These are phyloP conservation scores for Rhodeus uyekii DNA, from an alignment of 2,797 vertebrate genomes.

Conservation along the genomic window DNA sequence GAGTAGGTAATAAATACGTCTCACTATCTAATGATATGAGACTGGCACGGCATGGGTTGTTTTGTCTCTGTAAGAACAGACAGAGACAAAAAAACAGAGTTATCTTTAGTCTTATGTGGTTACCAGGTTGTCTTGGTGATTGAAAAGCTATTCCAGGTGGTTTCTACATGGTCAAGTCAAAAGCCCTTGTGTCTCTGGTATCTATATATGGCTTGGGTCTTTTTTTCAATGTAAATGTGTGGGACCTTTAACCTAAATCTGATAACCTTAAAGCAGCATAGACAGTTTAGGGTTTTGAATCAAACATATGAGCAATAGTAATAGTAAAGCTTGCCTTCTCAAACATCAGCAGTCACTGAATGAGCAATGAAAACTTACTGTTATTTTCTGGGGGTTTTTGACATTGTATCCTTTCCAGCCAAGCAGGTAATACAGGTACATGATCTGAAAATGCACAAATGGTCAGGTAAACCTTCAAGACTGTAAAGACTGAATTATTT, in stretches of 20 bases:
- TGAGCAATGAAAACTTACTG: slow-evolving; percentile 60
- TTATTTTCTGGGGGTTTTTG: slow-evolving; percentile 78
- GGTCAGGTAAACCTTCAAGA: background rate
- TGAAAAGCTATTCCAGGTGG: background rate
- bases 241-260: background rate
- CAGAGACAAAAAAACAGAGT: background rate
- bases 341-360: background rate
- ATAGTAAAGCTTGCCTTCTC: background rate
- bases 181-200: background rate
- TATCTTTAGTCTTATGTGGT: background rate
- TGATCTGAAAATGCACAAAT: slow-evolving; percentile 72
- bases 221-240: background rate
- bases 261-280: background rate
- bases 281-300: background rate
- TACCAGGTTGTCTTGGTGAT: background rate
- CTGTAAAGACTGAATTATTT: background rate
- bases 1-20: slow-evolving; percentile 64
- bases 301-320: background rate
- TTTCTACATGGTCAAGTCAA: background rate
- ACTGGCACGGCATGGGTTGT: slow-evolving; percentile 69
- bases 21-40: slow-evolving; percentile 73
- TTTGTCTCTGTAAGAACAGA: slow-evolving; percentile 62
- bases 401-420: slow-evolving; percentile 81
- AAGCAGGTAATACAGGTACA: slow-evolving; percentile 84
- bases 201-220: background rate